Conservation (phyloP, 2,888 invertebrate genomes). For the Leptodirus hochenwartii region DNA sequence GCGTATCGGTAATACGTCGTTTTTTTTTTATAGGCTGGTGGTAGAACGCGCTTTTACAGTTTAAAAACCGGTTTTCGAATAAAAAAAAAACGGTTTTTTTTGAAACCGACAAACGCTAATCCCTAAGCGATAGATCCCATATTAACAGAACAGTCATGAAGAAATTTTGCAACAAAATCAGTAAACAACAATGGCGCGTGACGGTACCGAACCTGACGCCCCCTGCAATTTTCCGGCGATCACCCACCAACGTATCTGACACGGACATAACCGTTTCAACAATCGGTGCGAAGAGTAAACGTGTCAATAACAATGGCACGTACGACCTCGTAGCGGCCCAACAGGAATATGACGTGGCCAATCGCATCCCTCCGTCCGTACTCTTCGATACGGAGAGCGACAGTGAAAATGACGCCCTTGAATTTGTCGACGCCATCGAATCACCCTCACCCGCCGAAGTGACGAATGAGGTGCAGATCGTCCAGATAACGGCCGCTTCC, state of each 20-base stretch:
- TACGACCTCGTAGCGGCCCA: slow-evolving; percentile 25
- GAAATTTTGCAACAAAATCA: slow-evolving; percentile 25
- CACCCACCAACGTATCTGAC: slow-evolving; percentile 14
- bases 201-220: slow-evolving; percentile 23
- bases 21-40: no score
- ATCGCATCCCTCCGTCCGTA: slow-evolving; percentile 12
- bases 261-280: slow-evolving; percentile 14
- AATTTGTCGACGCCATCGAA: slow-evolving; percentile 14
- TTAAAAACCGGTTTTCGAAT: slow-evolving; percentile 1
- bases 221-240: slow-evolving; percentile 17
- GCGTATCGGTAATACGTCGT: no score
- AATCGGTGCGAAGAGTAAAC: slow-evolving; percentile 12
- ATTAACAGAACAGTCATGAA: slow-evolving; percentile 18
- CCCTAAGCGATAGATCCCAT: background rate
- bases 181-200: slow-evolving; percentile 26
- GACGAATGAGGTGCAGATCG: no score
- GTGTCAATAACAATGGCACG: slow-evolving; percentile 16
- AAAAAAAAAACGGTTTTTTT: background rate
- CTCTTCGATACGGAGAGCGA: slow-evolving; percentile 18
- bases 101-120: background rate
- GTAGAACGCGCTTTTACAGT: no score
- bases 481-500: no score
- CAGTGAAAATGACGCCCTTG: slow-evolving; percentile 6
- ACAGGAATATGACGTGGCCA: slow-evolving; percentile 17
- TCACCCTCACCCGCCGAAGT: no score